Base-by-base conservation (phyloP, 1,140 invertebrate species). In the Micrasema minimum region DNA sequence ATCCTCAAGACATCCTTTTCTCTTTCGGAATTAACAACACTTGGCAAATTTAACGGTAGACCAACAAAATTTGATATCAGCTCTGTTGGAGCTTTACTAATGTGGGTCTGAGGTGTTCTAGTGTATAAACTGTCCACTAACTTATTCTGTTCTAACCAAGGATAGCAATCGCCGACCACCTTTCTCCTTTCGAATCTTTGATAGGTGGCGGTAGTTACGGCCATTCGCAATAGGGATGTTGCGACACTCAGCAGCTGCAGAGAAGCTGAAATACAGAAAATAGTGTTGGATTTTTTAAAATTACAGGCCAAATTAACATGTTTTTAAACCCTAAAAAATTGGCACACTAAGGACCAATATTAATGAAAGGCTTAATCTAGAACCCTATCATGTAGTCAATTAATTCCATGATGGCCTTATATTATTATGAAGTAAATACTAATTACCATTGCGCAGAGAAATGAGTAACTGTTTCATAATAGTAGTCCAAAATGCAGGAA, bases 151-250 rank as follows among this genome's bases (percentile, higher is more conserved):
- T 78, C 77, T 38, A 83, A 86, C 91, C 91, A 93, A 10, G 91
- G 91, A 79, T 92, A 89, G 77, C 86, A 86, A 46, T 88, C 85
- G 2, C 91, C 91, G 71, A 88, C 88, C n/a, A 90, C 73, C 75
- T 90, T 89, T 80, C 92, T 90, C 71, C 90, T 88, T 80, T 91
- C 91, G 76, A 92, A 92, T 79, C 91, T 86, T 80, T 92, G 89
- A 76, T 91, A 92, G 16, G 86, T 84, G 9, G 89, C 87, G 11
- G 90, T 90, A 35, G 88, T 88, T 65, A 87, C 86, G 0, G 91
- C 87, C 79, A 92, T 82, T 77, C 90, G 85, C 31, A 90, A 80
- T 35, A 90, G 81, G 2, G 90, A 89, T 68, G 89, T 86, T 2
- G 89, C 74, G 35, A 92, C 83, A 67, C 87, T 89, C 14, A 91